Evolutionary conservation across 2,888 invertebrate genomes (phyloP).

Genomic region (Acleris literana): DNA sequence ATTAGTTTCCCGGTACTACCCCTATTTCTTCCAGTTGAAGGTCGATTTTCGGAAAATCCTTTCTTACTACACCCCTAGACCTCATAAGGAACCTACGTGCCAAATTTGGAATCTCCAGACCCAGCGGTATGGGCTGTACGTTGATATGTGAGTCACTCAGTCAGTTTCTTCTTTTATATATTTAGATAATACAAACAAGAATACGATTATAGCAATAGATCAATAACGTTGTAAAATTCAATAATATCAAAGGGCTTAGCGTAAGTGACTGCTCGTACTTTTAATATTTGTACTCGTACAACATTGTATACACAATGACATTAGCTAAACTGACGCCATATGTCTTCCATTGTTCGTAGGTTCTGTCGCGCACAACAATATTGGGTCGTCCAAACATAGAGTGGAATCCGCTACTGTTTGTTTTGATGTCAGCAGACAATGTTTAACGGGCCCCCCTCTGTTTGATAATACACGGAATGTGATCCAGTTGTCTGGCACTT

Average conservation of each 20-base stretch:
- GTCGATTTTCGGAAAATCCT: background rate
- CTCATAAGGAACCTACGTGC: too few species aligned
- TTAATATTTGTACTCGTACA: background rate
- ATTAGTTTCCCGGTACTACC: too few species aligned
- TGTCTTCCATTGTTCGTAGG: slow-evolving; percentile 54
- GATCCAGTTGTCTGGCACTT: slow-evolving; percentile 23
- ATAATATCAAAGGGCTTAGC: background rate
- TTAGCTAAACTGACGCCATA: slow-evolving; percentile 41
- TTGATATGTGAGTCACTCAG: too few species aligned
- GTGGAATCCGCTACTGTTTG: slow-evolving; percentile 50
- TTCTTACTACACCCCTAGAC: background rate
- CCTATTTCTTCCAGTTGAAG: too few species aligned
- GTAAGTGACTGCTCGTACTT: background rate
- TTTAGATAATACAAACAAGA: background rate
- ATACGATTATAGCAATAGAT: background rate
- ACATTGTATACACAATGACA: slow-evolving; percentile 15
- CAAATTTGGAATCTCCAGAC: too few species aligned
- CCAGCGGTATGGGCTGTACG: too few species aligned
- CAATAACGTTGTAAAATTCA: background rate
- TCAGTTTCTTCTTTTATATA: too few species aligned
- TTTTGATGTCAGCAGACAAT: slow-evolving; percentile 46
- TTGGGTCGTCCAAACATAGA: slow-evolving; percentile 62
- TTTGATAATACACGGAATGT: slow-evolving; percentile 13
- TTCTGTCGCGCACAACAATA: slow-evolving; percentile 51
- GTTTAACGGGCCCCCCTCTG: slow-evolving; percentile 30